Base-by-base conservation (phyloP, 2,797 vertebrate species). In the Echeneis naucrates region DNA sequence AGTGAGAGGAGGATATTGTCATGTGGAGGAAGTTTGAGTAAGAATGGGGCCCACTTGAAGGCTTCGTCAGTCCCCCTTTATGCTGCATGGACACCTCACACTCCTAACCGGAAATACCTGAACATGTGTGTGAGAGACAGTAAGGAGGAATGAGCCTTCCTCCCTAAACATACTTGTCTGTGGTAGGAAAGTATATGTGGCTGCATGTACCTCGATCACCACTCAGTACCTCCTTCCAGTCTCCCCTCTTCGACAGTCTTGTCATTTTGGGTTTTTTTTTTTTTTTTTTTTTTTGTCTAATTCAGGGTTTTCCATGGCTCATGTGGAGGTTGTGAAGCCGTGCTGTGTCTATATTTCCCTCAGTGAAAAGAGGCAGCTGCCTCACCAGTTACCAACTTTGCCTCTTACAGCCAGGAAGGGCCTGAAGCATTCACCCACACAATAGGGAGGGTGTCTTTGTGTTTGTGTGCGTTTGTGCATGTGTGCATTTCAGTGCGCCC, bases 51-150 rank as follows among this genome's bases (percentile, higher is more conserved):
- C 89, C 84, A 68, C 57, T 84, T 27, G 17, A 71, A 78, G 87
- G 62, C 48, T 87, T 58, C 72, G 76, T 61, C 78, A 71, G 72
- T 83, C 84, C 75, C 83, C 83, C 87, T 70, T 69, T 79, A 62
- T 77, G 40, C 80, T 75, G 66, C 80, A 77, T 84, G 87, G 81
- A 78, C 80, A 73, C 74, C 78, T 88, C 72, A 67, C 62, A 80
- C 56, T 86, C 77, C 59, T 57, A 79, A 87, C 90, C 92, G 87
- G 87, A 91, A 92, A 91, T 89, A 82, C 83, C 85, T 88, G 76
- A 74, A 78, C 48, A 51, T 63, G 24, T 52, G 35, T 50, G 54
- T 74, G 71, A 58, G 57, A 55, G 40, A 50, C 27, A 59, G 50
- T 56, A 52, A 30, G 51, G 14, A 55, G 56, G 52, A 57, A 40